Percentiles rank a stretch among this genome's conserved stretches.
phyloP scores from a whole-genome alignment of 2,113 vertebrate species.

The Myxocyprinus asiaticus region DNA sequence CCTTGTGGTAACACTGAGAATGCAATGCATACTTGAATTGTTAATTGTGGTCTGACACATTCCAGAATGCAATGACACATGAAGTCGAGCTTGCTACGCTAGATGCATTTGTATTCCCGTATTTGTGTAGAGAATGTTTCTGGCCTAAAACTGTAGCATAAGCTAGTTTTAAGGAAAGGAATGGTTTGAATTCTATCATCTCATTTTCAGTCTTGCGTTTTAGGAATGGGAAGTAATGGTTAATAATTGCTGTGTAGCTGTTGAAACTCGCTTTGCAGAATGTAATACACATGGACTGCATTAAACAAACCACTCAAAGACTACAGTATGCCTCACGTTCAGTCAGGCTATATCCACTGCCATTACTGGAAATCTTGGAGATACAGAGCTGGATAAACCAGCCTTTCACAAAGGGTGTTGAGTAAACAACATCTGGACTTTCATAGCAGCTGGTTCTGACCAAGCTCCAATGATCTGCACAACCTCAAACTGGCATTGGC shows the following conservation, averaged over 20 bases:
- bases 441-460: no score
- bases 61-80: neutral
- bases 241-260: slow-evolving; percentile 12
- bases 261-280: neutral
- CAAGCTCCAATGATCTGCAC: no score
- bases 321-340: neutral
- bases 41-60: neutral
- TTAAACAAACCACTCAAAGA: slow-evolving; percentile 11
- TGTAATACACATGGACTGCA: neutral
- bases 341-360: neutral
- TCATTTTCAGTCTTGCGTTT: slow-evolving; percentile 14
- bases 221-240: neutral
- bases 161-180: neutral
- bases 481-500: no score
- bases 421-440: no score
- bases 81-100: neutral
- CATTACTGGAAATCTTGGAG: neutral
- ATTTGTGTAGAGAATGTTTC: neutral
- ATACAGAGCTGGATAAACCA: no score
- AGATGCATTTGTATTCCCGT: neutral
- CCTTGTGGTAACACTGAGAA: no score
- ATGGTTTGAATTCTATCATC: neutral
- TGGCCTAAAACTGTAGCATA: neutral
- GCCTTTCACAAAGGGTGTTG: no score
- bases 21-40: no score